These are phyloP conservation scores for Botia kubotai DNA, from an alignment of 2,797 vertebrate genomes.

Conservation along the genomic window DNA sequence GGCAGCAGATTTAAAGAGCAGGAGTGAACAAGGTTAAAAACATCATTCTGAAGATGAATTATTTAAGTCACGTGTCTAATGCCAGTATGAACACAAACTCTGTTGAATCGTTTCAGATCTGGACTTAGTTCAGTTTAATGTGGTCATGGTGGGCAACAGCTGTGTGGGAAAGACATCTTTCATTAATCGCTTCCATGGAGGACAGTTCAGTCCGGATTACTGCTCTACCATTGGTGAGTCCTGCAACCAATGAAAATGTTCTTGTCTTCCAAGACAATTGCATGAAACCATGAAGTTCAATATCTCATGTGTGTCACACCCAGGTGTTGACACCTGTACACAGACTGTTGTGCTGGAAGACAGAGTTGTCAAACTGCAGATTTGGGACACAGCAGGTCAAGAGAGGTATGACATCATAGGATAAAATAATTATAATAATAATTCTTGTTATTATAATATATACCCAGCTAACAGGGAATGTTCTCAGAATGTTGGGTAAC, in stretches of 20 bases:
- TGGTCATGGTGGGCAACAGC: conserved; percentile 90
- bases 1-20: conserved; percentile 37
- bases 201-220: conserved; percentile 76
- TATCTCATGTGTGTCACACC: neutral
- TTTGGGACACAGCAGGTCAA: conserved; percentile 98
- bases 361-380: conserved; percentile 79
- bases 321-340: conserved; percentile 88
- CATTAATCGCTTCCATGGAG: conserved; percentile 80
- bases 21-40: conserved; percentile 37
- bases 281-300: neutral
- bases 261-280: neutral
- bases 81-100: neutral
- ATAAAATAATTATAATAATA: neutral
- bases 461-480: too few species aligned
- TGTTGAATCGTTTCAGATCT: conserved; percentile 49
- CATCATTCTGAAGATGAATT: neutral
- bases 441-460: neutral
- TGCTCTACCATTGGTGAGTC: conserved; percentile 85
- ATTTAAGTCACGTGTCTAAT: neutral
- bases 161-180: conserved; percentile 93
- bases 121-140: conserved; percentile 75
- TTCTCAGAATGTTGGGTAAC: too few species aligned
- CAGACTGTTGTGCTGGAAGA: conserved; percentile 84
- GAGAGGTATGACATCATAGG: conserved; percentile 80
- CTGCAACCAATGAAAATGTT: conserved; percentile 1